Evolutionary conservation across 2,797 vertebrate species (phyloP).

Genomic region (Channallabes apus): DNA sequence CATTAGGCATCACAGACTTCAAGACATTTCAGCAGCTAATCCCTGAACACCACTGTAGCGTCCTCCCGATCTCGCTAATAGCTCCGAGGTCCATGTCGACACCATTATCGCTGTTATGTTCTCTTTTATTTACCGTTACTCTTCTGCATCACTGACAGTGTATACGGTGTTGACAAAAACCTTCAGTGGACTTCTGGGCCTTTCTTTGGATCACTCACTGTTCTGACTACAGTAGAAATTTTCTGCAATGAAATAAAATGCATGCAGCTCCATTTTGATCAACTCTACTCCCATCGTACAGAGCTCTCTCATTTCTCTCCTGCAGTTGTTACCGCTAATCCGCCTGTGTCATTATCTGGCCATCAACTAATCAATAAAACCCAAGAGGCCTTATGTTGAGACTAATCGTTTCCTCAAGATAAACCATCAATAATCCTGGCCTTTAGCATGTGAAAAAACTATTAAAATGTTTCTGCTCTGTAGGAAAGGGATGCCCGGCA

Average conservation of each 20-base stretch:
- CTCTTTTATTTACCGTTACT: background rate
- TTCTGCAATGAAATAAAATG: background rate
- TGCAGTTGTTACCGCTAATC: constrained; percentile 27
- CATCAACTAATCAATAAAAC: constrained; percentile 53
- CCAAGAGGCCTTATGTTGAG: constrained; percentile 27
- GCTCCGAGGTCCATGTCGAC: background rate
- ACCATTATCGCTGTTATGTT: background rate
- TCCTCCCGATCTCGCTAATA: no score
- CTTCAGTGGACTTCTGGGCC: background rate
- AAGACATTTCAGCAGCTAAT: background rate
- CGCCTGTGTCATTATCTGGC: constrained; percentile 42
- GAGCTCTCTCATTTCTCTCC: constrained; percentile 35
- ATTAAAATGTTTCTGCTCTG: constrained; percentile 3
- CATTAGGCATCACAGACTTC: background rate
- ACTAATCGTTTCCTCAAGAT: constrained; percentile 40
- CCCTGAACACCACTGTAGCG: background rate
- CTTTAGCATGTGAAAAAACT: constrained; percentile 14
- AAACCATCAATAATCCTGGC: constrained; percentile 33
- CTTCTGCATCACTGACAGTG: no score
- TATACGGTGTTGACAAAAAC: background rate
- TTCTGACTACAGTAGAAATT: background rate
- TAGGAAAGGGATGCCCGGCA: background rate
- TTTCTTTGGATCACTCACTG: background rate
- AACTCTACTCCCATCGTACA: background rate
- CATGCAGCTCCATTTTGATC: background rate